Evolutionary conservation across 2,888 invertebrate genomes (phyloP), one percentile per base, ranked within the genome.

Genomic region (Eucera pruinosa): DNA sequence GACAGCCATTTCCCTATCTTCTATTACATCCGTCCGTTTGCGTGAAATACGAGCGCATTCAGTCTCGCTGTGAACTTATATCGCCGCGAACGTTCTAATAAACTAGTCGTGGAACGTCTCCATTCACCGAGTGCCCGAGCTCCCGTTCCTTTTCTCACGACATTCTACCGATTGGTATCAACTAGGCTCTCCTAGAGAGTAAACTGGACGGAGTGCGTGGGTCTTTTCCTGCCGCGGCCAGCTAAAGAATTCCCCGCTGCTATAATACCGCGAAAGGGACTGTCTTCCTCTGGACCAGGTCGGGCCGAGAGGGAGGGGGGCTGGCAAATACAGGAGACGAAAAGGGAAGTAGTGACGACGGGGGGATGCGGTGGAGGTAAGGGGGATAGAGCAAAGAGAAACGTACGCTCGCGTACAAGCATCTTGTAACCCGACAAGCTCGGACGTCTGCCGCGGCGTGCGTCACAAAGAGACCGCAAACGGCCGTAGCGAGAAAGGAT

Each of bases 381-480:
- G 62, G 58, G 66, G 78, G 74, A 81, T 75, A 74, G 81, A 64
- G 68, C 83, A 78, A 85, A 82, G 81, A 82, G 80, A 84, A 84
- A 84, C 82, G 77, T 81, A 85, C 70, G 77, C 65, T 76, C 77
- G 73, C 72, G 74, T 87, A 86, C 82, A 82, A 86, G 88, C 83
- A 78, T 83, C 84, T 83, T 84, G 85, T 87, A 86, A 76, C 80
- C 72, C 81, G 66, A 83, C 87, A 83, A 82, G 81, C 82, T 83
- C 81, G 80, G 84, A 83, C 81, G 83, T 87, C 81, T 77, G 82
- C 75, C 77, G 80, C 83, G 83, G 84, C 75, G 72, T 81, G 85
- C 81, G 86, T 86, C 87, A 89, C 88, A 89, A 89, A 88, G 88
- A 82, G 86, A 70, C 88, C 88, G 89, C 81, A 72, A 84, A 81